A percentile compares a stretch with the other conserved stretches of the same genome.
These are phyloP conservation scores for Drosophila barbarae DNA, from an alignment of 2,888 invertebrate genomes.

Conservation along the genomic window DNA sequence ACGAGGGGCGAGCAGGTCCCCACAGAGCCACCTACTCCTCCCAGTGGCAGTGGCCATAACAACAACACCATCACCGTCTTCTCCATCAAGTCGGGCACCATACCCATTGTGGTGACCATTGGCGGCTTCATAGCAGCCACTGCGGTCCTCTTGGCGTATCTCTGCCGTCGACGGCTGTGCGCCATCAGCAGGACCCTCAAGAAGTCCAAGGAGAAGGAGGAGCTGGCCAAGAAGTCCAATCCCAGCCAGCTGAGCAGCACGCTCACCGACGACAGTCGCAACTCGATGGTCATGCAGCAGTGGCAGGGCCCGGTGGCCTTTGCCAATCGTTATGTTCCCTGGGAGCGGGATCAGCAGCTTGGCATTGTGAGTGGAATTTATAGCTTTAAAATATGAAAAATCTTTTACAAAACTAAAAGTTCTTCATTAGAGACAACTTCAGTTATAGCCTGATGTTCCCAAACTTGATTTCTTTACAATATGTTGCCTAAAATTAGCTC, in stretches of 20 bases:
- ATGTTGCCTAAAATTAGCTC: neutral
- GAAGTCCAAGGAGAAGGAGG: conserved; percentile 83
- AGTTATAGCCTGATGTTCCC: neutral
- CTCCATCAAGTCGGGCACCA: conserved; percentile 82
- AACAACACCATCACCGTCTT: conserved; percentile 43
- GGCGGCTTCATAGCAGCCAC: conserved; percentile 85
- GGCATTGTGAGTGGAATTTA: conserved; percentile 54
- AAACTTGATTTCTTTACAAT: neutral
- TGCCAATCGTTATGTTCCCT: conserved; percentile 91
- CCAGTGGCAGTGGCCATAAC: conserved; percentile 14
- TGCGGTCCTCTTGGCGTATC: conserved; percentile 83
- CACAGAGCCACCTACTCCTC: conserved; percentile 25
- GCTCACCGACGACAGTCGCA: conserved; percentile 78
- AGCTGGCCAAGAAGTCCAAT: conserved; percentile 84
- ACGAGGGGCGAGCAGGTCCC: conserved; percentile 20
- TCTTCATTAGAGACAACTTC: neutral
- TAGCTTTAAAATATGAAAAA: too few relatives aligned
- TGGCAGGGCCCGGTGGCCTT: conserved; percentile 90
- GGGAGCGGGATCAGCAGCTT: conserved; percentile 84
- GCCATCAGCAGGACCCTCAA: conserved; percentile 83
- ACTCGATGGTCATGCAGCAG: conserved; percentile 85
- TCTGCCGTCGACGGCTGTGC: conserved; percentile 87
- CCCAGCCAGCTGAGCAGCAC: conserved; percentile 77
- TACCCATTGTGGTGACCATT: conserved; percentile 85
- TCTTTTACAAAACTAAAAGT: too few relatives aligned